Evolutionary conservation across 2,888 invertebrate genomes (phyloP).

Genomic region (Nemoura dubitans): DNA sequence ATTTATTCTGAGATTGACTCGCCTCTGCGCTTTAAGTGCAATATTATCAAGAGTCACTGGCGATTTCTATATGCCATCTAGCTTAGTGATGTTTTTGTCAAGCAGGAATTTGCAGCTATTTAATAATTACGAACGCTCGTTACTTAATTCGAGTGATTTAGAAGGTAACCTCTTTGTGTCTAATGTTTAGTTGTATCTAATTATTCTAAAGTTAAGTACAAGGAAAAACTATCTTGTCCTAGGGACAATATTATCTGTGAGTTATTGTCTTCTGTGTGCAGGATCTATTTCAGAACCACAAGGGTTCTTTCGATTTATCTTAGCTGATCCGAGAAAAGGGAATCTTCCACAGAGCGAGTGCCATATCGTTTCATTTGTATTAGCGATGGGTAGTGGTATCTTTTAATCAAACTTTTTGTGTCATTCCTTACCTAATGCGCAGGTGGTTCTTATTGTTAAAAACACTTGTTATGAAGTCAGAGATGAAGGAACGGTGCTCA

Average conservation of each 20-base stretch:
- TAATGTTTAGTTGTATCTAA: neutral
- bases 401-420: neutral
- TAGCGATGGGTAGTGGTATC: neutral
- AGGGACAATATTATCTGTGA: neutral
- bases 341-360: neutral
- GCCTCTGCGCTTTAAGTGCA: neutral
- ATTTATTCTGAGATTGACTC: neutral
- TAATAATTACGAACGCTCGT: neutral
- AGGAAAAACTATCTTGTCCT: neutral
- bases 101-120: neutral
- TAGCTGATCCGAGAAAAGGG: neutral
- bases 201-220: neutral
- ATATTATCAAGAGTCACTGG: neutral
- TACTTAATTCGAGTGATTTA: neutral
- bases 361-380: neutral
- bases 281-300: neutral
- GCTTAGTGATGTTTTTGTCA: neutral
- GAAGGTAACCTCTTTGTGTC: neutral
- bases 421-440: neutral
- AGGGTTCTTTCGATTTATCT: neutral
- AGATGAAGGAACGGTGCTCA: neutral
- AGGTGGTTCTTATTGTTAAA: neutral
- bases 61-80: neutral
- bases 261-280: neutral
- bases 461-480: constrained; percentile 4